Base-by-base conservation (phyloP, 1,140 invertebrate species). In the Linepithema humile region DNA sequence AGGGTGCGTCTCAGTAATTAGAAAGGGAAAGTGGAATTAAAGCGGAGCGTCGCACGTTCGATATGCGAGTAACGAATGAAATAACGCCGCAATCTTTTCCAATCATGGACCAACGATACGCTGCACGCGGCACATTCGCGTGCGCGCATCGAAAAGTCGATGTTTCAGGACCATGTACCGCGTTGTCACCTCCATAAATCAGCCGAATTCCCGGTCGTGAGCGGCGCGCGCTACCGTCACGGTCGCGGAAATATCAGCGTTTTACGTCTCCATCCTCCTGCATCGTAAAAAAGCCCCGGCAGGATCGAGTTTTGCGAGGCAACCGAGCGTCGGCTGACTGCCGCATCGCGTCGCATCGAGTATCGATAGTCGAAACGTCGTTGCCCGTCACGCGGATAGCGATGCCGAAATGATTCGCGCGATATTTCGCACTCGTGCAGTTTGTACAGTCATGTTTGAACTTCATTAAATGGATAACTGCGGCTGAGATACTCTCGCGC, bases 111-210 rank as follows among this genome's bases (percentile, higher is more conserved):
- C 48, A 70, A 55, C 75, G 74, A 75, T 50, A 77, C 62, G 73
- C 29, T 65, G 35, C 73, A 40, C 32, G 59, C 59, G 59, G 4
- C 38, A n/a, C 60, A 75, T 69, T 50, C 53, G 59, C 67, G 45
- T 32, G 57, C 40, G 75, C 12, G 64, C 74, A 85, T 88, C 72
- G 72, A 85, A 88, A 88, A 88, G 84, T 88, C 83, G 87, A 88
- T 88, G 84, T 88, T 88, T 45, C 72, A 9, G 87, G 70, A 73
- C 70, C 74, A 70, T 85, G 83, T 84, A 65, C 40, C 29, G 40
- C 83, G 75, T 88, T 82, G 85, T 85, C 65, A 72, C 64, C 83
- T 55, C 73, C 67, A 89, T 88, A 88, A 89, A 89, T 89, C 87
- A 89, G 60, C 67, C 65, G 84, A 67, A 82, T 86, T 82, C 82